Base-by-base conservation (phyloP, 2,888 invertebrate species). In the Hipparchia semele region DNA sequence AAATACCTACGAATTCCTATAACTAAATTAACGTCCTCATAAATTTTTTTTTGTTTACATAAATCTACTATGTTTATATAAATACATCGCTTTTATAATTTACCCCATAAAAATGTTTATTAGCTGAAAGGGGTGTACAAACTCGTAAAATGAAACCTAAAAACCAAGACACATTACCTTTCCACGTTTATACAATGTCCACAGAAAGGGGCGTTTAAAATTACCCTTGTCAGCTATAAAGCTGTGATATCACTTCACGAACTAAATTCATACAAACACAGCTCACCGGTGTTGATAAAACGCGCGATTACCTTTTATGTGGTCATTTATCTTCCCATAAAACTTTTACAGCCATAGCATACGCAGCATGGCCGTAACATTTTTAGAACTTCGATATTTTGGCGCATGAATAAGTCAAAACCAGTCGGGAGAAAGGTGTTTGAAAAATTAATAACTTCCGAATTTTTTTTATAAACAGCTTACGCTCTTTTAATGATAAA, bases 401-500 rank as follows among this genome's bases (percentile, higher is more conserved):
- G 66, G 66, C 69, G 72, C 64, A 68, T 70, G 68, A 71, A 73
- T 75, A 70, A 70, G 68, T 73, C 68, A 73, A 73, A 59, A 4
- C 59, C 59, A n/a, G 49, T 23, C 49, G 33, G 9, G 12, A 60
- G 46, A 33, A 49, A 58, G 56, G 49, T 12, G 61, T 67, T 69
- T 75, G 66, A 73, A 71, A 75, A 69, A 62, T 73, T 73, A 51
- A 75, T 70, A 68, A n/a, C 71, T 65, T 68, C 73, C 75, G 70
- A 13, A 6, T 65, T 73, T 65, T 60, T 39, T 58, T 54, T 49
- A 51, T 70, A 65, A 70, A 66, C 12, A 39, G 68, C 64, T 71
- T 71, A 64, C 13, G 33, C 33, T 59, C 33, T 8, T 8, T 53
- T 10, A 33, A 33, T 23, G 7, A 9, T 59, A 23, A 8, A 5